Evolutionary conservation across 1,140 invertebrate genomes (phyloP).

Genomic region (Trichonephila clavipes): DNA sequence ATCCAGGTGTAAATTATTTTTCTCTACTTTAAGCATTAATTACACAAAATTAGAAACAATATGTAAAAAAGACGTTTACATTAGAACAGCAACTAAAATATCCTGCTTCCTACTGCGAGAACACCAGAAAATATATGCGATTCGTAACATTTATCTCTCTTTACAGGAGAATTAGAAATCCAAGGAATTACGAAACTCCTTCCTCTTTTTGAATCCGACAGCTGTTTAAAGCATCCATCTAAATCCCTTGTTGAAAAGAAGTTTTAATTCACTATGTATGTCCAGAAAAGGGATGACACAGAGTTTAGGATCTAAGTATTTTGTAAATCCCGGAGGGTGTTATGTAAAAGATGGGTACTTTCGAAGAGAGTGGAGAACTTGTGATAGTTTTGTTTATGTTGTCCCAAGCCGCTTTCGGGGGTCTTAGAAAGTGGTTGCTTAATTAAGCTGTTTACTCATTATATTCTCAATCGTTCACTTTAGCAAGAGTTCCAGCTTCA

Average conservation of each 20-base stretch:
- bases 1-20: no score
- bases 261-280: slow-evolving; percentile 11
- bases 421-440: background rate
- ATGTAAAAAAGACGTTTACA: no score
- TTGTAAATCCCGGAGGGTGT: background rate
- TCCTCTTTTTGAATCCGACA: background rate
- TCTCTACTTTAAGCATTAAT: no score
- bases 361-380: background rate
- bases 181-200: background rate
- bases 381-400: background rate
- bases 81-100: no score
- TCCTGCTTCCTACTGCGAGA: no score
- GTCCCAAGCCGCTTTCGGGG: background rate
- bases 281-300: background rate
- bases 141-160: no score
- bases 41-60: no score
- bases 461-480: no score
- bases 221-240: background rate
- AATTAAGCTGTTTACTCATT: background rate
- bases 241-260: background rate
- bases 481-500: no score
- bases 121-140: no score
- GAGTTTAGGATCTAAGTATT: background rate
- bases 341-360: background rate
- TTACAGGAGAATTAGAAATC: background rate